A percentile compares a stretch with the other conserved stretches of the same genome.
These are phyloP conservation scores for Frankliniella intonsa DNA, from an alignment of 2,888 invertebrate genomes.

Conservation along the genomic window DNA sequence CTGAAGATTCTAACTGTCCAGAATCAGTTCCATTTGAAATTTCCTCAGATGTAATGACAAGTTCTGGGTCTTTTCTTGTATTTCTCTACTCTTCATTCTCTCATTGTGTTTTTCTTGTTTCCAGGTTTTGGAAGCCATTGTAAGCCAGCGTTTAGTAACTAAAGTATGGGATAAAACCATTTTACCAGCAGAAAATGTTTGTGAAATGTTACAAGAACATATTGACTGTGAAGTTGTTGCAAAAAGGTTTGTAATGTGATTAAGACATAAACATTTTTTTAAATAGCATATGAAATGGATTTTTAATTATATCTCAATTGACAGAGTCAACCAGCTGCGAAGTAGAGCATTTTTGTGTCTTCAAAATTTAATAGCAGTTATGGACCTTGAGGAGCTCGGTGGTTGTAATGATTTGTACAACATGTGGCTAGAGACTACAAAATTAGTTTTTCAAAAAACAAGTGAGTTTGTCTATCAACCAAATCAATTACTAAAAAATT, in stretches of 20 bases:
- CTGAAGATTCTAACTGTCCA: neutral
- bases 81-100: neutral
- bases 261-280: neutral
- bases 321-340: conserved; percentile 42
- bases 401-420: conserved; percentile 37
- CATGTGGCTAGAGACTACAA: conserved; percentile 45
- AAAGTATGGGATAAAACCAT: conserved; percentile 56
- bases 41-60: conserved; percentile 44
- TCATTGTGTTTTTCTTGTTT: conserved; percentile 38
- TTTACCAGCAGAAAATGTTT: conserved; percentile 53
- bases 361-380: conserved; percentile 45
- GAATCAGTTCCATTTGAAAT: conserved; percentile 42
- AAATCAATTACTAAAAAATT: neutral
- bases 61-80: conserved; percentile 31
- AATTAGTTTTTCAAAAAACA: conserved; percentile 41
- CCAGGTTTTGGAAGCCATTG: conserved; percentile 58
- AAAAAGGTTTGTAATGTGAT: conserved; percentile 40
- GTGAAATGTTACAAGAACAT: conserved; percentile 52
- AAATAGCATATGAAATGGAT: neutral
- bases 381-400: conserved; percentile 44
- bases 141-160: conserved; percentile 55
- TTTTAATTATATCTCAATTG: neutral
- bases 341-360: conserved; percentile 46
- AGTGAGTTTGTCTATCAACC: conserved; percentile 37
- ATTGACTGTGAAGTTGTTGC: conserved; percentile 50